A percentile compares a stretch with the other conserved stretches of the same genome.
Conservation (phyloP, 2,888 invertebrate species). For the Cephalotes varians region DNA sequence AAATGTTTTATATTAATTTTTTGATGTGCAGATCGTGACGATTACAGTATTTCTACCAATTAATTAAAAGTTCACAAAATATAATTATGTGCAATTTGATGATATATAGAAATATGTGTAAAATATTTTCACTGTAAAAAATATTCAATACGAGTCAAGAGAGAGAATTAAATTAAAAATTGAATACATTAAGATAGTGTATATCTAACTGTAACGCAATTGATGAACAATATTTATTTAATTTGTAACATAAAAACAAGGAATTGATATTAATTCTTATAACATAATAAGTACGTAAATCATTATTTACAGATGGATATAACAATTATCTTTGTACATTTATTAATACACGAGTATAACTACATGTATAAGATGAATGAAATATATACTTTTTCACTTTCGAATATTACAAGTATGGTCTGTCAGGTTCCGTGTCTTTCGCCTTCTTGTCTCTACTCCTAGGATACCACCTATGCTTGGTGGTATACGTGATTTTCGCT, state of each 20-base stretch:
- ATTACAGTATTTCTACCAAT: background rate
- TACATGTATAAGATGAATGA: background rate
- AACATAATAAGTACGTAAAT: background rate
- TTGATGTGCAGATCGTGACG: background rate
- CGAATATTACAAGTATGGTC: conserved; percentile 88
- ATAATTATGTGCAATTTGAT: background rate
- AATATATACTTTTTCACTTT: background rate
- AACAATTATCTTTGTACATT: conserved; percentile 17
- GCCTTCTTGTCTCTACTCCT: conserved; percentile 90
- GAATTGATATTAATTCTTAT: background rate
- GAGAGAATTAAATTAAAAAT: background rate
- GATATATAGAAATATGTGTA: background rate
- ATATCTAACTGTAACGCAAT: background rate
- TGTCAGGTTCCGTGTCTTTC: conserved; percentile 90
- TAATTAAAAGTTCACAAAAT: background rate
- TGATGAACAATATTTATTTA: background rate
- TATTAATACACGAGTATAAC: background rate
- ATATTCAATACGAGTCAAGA: background rate
- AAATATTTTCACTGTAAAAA: conserved; percentile 1
- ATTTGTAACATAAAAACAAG: background rate
- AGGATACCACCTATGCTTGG: conserved; percentile 94
- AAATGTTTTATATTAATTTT: background rate
- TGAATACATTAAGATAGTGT: background rate
- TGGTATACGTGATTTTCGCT: conserved; percentile 92
- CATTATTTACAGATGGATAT: background rate